phyloP scores from a whole-genome alignment of 2,113 vertebrate species.

The Blennius ocellaris region DNA sequence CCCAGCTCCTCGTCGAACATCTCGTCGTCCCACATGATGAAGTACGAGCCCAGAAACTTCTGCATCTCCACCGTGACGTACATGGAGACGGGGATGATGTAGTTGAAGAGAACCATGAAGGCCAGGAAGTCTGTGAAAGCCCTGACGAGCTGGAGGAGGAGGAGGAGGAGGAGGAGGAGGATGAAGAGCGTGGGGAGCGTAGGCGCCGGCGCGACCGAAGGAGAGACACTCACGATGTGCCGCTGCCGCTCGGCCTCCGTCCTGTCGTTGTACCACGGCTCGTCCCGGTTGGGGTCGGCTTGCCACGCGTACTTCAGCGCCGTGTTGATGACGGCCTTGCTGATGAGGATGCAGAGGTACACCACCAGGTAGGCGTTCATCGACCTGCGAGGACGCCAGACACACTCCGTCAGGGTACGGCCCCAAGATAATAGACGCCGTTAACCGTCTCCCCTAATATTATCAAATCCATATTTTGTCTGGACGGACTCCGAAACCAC shows the following conservation, averaged over 20 bases:
- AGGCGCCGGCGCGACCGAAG: not conserved
- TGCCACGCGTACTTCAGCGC: constrained; percentile 94
- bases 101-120: constrained; percentile 99
- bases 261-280: constrained; percentile 95
- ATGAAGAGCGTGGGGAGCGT: not conserved
- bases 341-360: constrained; percentile 96
- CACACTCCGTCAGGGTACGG: too few species aligned
- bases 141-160: constrained; percentile 90
- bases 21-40: constrained; percentile 97
- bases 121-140: constrained; percentile 98
- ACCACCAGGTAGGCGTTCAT: constrained; percentile 97
- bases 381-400: constrained; percentile 82
- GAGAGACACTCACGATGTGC: constrained; percentile 84
- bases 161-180: not conserved
- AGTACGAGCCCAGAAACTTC: constrained; percentile 98
- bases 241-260: constrained; percentile 89
- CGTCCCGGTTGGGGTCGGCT: constrained; percentile 88
- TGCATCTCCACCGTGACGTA: constrained; percentile 99
- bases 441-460: too few species aligned
- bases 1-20: constrained; percentile 94
- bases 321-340: constrained; percentile 95
- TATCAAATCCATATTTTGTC: too few species aligned
- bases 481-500: not conserved
- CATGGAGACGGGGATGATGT: constrained; percentile 99
- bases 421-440: too few species aligned